These are phyloP conservation scores for Melipona quadrifasciata DNA, from an alignment of 1,140 invertebrate genomes.

Conservation along the genomic window DNA sequence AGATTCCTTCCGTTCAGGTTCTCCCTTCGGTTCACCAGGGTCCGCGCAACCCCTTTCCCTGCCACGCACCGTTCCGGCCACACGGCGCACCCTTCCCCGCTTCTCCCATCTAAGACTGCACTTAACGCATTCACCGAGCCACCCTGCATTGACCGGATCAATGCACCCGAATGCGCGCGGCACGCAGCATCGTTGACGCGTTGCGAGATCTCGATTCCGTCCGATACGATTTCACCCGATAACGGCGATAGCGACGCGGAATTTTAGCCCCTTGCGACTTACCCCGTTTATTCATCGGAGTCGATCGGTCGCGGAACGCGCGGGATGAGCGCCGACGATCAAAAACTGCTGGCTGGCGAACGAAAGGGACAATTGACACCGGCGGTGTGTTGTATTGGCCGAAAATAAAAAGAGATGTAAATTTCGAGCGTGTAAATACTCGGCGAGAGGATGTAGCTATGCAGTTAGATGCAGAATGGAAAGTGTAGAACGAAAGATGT, in stretches of 20 bases:
- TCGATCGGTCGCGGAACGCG: constrained; percentile 1
- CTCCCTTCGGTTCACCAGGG: constrained; percentile 19
- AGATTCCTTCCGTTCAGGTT: background rate
- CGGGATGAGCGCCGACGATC: background rate
- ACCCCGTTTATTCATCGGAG: constrained; percentile 12
- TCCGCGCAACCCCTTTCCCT: constrained; percentile 35
- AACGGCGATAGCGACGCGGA: constrained; percentile 31
- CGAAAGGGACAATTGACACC: background rate
- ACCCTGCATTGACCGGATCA: constrained; percentile 77
- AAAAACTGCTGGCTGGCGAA: background rate
- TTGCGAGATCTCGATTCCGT: constrained; percentile 37
- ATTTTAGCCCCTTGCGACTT: constrained; percentile 50
- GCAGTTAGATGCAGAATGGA: too few relatives aligned
- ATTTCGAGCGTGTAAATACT: background rate
- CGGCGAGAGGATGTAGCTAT: background rate
- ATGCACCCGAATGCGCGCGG: constrained; percentile 72
- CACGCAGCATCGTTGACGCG: constrained; percentile 57
- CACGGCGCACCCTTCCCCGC: constrained; percentile 65
- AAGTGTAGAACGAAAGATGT: too few relatives aligned
- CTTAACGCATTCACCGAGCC: constrained; percentile 75
- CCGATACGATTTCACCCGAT: constrained; percentile 40
- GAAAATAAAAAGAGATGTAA: background rate
- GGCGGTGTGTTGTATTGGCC: background rate
- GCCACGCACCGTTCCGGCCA: constrained; percentile 66
- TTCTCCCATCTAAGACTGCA: constrained; percentile 72